Conservation (phyloP, 2,888 invertebrate genomes). For the Labia minor region DNA sequence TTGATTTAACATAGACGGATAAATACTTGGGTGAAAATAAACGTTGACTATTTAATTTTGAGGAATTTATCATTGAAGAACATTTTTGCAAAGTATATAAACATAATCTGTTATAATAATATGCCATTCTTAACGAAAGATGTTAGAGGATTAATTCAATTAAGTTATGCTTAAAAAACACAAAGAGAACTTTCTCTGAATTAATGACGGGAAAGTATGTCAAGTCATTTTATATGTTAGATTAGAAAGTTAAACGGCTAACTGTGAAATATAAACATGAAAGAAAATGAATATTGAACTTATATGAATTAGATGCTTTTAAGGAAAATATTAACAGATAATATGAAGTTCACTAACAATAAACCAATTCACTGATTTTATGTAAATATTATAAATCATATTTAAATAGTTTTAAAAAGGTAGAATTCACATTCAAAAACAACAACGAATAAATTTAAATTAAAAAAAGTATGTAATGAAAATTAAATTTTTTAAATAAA, state of each 20-base stretch:
- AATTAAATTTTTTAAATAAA: no score
- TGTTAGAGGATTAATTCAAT: not conserved
- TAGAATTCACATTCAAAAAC: no score
- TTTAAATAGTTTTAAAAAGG: no score
- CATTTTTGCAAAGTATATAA: not conserved
- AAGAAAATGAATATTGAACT: no score
- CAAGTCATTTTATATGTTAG: not conserved
- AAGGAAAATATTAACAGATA: no score
- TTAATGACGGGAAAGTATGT: not conserved
- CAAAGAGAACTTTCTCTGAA: not conserved
- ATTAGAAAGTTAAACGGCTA: not conserved
- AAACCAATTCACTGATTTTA: no score
- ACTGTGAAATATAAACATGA: no score
- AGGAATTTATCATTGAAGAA: not conserved
- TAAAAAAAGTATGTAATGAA: no score
- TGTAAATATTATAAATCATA: no score
- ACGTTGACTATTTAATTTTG: not conserved
- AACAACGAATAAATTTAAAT: no score
- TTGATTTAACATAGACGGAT: slow-evolving; percentile 31
- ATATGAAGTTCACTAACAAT: no score
- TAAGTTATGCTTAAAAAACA: not conserved
- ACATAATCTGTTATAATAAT: not conserved
- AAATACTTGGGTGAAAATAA: not conserved
- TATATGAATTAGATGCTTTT: no score
- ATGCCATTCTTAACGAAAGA: not conserved